Evolutionary conservation across 2,113 vertebrate genomes (phyloP), one percentile per base, ranked within the genome.

Genomic region (Zapornia atra): DNA sequence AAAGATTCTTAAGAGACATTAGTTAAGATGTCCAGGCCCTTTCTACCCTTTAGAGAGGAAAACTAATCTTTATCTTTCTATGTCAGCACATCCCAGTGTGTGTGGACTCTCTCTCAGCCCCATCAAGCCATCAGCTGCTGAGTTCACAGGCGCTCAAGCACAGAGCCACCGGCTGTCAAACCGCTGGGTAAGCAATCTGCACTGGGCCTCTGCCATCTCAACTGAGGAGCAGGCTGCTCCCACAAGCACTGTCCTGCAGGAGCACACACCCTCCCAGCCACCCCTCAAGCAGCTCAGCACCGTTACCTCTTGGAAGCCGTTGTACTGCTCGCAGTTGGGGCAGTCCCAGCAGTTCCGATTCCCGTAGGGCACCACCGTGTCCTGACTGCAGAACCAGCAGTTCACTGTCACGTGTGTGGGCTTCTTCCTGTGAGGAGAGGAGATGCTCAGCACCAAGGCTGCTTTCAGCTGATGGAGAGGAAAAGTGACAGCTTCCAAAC

Each of bases 341-440:
- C 99, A 99, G 70, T 99, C 99, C 99, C 99, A 99, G 97, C 99
- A 99, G 97, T 99, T 99, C 54, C 99, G 98, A 95, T 99, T 99
- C 38, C 99, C 99, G 9, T 99, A 99, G 0, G 99, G 99, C 72
- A 99, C 99, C 68, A 99, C 97, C 0, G 99, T 99, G 96, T 99
- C 98, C 88, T 99, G 98, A 60, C 98, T 98, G 93, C 99, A 99
- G 98, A 99, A 99, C 99, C 99, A 99, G 97, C 99, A 99, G 97
- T 99, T 99, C 89, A 99, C 99, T 0, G 96, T 94, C 13, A 98
- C 98, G 25, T 99, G 98, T 0, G 98, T 98, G 8, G 99, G 99
- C 92, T 99, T 99, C 96, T 98, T 98, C 97, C 99, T 99, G 96
- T 0, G 4, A 87, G 18, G 68, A 57, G 65, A 21, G n/a, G 18